A percentile compares a stretch with the other conserved stretches of the same genome.
Evolutionary conservation across 2,797 vertebrate genomes (phyloP).

Genomic region (Tragelaphus oryx): DNA sequence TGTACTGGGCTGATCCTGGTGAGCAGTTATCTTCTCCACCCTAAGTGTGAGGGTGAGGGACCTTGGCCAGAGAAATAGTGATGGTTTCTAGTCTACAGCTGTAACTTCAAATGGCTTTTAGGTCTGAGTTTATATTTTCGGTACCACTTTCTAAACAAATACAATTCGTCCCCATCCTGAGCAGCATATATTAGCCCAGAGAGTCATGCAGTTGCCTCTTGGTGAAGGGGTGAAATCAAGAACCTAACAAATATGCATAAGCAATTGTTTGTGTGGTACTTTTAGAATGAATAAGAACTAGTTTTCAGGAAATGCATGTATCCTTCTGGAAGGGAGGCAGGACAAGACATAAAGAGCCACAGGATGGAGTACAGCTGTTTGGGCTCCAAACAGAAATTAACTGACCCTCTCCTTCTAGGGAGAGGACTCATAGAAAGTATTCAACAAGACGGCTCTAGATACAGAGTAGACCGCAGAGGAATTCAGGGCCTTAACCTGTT

Average conservation of each 20-base stretch:
- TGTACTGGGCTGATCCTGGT: conserved; percentile 93
- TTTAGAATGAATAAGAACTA: neutral
- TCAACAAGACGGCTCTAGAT: conserved; percentile 82
- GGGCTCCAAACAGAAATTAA: neutral
- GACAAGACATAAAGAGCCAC: neutral
- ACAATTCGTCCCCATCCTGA: neutral
- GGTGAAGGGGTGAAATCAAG: neutral
- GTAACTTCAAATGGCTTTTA: neutral
- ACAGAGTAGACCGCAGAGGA: conserved; percentile 81
- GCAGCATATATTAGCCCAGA: neutral
- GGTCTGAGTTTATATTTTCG: neutral
- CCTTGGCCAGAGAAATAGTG: neutral
- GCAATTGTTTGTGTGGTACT: neutral
- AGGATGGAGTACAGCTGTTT: neutral
- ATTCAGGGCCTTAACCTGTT: conserved; percentile 83
- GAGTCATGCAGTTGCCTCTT: neutral
- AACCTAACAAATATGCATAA: neutral
- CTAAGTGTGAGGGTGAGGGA: neutral
- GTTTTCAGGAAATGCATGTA: neutral
- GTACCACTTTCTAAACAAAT: neutral
- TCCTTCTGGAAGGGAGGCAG: neutral
- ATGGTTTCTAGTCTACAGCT: neutral
- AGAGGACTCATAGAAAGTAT: conserved; percentile 78
- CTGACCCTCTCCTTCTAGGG: conserved; percentile 59
- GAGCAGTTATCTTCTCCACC: conserved; percentile 40